Evolutionary conservation across 1,140 invertebrate species (phyloP), one percentile per base, ranked within the genome.

Genomic region (Cotesia chilonis): DNA sequence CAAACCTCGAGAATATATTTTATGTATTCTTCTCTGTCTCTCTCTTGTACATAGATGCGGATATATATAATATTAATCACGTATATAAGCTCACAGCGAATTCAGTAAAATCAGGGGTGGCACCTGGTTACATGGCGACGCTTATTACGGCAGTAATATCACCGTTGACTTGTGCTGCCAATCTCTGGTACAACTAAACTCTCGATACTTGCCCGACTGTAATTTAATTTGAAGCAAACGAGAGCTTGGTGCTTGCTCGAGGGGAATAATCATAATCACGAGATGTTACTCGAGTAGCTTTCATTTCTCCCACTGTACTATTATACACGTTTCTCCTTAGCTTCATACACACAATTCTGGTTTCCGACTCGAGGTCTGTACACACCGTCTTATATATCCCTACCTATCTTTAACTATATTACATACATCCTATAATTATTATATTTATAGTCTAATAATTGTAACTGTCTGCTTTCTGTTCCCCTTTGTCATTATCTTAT

Each of bases 261-360:
- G 70, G 28, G 54, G 51, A 65, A 71, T 65, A 71, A 71, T 71
- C 63, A 71, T 71, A 71, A 71, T 71, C 59, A 71, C 14, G 14
- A 51, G 70, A 71, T 65, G 36, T 64, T 71, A 71, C 55, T 55
- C 47, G 69, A 60, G 68, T 47, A 12, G 54, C 9, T 54, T 54
- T 20, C 55, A 68, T 68, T 54, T 57, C 66, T 10, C 28, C 28
- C 28, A 28, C 28, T 28, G 28, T 28, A 28, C 28, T 28, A 28
- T 28, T 28, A 28, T 57, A 36, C 14, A 20, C n/a, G 35, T 36
- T 37, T 52, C 38, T 20, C 7, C 65, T 28, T 47, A 57, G 4
- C 63, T 41, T 9, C 14, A 20, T 7, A 65, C 14, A 55, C 7
- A 57, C 35, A 2, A 17, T 57, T 57, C 35, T 20, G 52, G 52